phyloP scores from a whole-genome alignment of 2,888 invertebrate genomes.

The Stegana nigrithorax region DNA sequence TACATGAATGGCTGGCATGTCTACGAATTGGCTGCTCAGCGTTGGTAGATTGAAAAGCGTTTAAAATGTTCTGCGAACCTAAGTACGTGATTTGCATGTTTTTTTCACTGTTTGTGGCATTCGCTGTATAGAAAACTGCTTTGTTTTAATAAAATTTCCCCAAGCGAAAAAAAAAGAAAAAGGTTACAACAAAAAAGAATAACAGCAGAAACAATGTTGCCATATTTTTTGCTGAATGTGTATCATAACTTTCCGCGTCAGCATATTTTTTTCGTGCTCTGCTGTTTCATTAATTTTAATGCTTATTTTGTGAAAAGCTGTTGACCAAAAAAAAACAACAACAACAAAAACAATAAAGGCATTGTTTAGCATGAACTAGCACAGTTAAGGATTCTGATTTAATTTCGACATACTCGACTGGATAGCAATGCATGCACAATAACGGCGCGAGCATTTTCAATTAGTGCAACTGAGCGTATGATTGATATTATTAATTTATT shows the following conservation, averaged over 20 bases:
- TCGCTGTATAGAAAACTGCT: too few relatives aligned
- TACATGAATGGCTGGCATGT: not conserved
- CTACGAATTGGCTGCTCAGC: not conserved
- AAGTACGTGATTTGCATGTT: conserved; percentile 13
- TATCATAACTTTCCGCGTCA: not conserved
- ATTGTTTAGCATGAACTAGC: too few relatives aligned
- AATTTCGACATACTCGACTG: conserved; percentile 1
- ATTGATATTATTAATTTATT: conserved; percentile 6
- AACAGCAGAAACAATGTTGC: too few relatives aligned
- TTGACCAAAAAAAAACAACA: too few relatives aligned
- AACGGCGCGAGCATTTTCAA: not conserved
- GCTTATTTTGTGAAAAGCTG: too few relatives aligned
- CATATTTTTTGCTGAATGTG: too few relatives aligned
- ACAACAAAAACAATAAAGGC: too few relatives aligned
- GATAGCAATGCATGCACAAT: not conserved
- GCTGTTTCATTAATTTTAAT: not conserved
- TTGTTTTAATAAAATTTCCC: conserved; percentile 1
- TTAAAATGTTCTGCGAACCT: conserved; percentile 8
- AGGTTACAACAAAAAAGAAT: too few relatives aligned
- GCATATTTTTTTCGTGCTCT: too few relatives aligned
- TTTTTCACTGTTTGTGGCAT: too few relatives aligned
- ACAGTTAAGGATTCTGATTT: too few relatives aligned
- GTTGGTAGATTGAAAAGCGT: conserved; percentile 15
- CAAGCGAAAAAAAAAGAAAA: too few relatives aligned
- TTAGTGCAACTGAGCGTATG: conserved; percentile 12